phyloP scores from a whole-genome alignment of 2,888 invertebrate genomes.

The Stramonita haemastoma region DNA sequence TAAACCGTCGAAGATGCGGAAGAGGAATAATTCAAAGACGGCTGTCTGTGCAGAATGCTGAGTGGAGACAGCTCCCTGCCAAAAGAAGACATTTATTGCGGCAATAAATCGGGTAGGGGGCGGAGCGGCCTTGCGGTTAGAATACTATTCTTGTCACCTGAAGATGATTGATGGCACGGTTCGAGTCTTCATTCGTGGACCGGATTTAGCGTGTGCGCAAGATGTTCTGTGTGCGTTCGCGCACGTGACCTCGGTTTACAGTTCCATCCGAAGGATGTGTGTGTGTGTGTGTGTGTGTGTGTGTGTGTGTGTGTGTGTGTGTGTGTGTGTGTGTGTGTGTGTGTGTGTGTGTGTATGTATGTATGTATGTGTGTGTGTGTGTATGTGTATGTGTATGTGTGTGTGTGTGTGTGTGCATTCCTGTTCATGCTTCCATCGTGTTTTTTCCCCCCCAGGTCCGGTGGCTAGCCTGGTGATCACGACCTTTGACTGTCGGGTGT shows the following conservation, averaged over 20 bases:
- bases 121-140: too few relatives aligned
- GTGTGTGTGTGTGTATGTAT: background rate
- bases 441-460: slow-evolving; percentile 7
- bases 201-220: slow-evolving; percentile 11
- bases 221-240: slow-evolving; percentile 10
- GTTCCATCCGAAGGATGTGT: too few relatives aligned
- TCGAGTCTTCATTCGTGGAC: too few relatives aligned
- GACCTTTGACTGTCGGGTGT: slow-evolving; percentile 13
- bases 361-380: slow-evolving; percentile 10
- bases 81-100: too few relatives aligned
- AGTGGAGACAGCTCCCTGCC: too few relatives aligned
- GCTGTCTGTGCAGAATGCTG: too few relatives aligned
- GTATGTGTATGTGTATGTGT: slow-evolving; percentile 21
- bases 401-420: background rate
- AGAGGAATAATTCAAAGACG: too few relatives aligned
- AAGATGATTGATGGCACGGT: too few relatives aligned
- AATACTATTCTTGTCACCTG: too few relatives aligned
- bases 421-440: background rate
- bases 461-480: slow-evolving; percentile 36
- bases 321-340: slow-evolving; percentile 29
- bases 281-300: background rate
- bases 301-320: slow-evolving; percentile 13
- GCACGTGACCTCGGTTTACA: too few relatives aligned
- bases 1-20: too few relatives aligned
- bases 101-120: too few relatives aligned